phyloP scores from a whole-genome alignment of 2,888 invertebrate species.

The Ochropacha duplaris region DNA sequence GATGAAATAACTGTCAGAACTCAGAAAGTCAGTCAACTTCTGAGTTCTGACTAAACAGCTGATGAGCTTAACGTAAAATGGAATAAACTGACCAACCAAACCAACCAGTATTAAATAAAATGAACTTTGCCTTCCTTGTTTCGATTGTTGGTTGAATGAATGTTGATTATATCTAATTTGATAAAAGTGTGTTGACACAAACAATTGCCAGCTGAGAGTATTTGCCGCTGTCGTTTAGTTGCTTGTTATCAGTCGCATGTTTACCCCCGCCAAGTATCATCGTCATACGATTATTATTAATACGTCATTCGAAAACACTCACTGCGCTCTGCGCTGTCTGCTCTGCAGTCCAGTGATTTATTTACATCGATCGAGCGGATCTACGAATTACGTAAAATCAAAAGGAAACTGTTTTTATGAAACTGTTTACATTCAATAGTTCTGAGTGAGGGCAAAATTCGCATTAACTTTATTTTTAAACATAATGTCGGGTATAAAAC shows the following conservation, averaged over 20 bases:
- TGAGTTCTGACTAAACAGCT: no score
- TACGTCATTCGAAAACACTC: slow-evolving; percentile 30
- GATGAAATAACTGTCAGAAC: no score
- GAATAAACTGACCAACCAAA: no score
- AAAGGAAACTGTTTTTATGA: slow-evolving; percentile 9
- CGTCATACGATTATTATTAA: slow-evolving; percentile 39
- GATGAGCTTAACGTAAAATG: no score
- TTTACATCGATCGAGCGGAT: slow-evolving; percentile 13
- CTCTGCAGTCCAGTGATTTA: slow-evolving; percentile 14
- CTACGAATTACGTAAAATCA: slow-evolving; percentile 27
- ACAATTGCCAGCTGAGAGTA: slow-evolving; percentile 33
- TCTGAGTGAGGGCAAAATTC: slow-evolving; percentile 10
- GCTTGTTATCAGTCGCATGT: slow-evolving; percentile 40
- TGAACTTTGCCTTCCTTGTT: no score
- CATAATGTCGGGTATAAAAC: slow-evolving; percentile 54
- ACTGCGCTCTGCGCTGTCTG: neutral
- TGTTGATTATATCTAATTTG: slow-evolving; percentile 12
- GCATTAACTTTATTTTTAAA: slow-evolving; percentile 12
- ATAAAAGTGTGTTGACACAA: slow-evolving; percentile 32
- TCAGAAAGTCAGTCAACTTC: no score
- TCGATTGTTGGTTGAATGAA: neutral
- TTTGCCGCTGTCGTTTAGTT: slow-evolving; percentile 17
- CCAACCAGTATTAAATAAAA: no score
- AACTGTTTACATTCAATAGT: slow-evolving; percentile 20
- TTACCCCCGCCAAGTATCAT: slow-evolving; percentile 35